Conservation (phyloP, 1,140 invertebrate species). For the Chlorops oryzae region DNA sequence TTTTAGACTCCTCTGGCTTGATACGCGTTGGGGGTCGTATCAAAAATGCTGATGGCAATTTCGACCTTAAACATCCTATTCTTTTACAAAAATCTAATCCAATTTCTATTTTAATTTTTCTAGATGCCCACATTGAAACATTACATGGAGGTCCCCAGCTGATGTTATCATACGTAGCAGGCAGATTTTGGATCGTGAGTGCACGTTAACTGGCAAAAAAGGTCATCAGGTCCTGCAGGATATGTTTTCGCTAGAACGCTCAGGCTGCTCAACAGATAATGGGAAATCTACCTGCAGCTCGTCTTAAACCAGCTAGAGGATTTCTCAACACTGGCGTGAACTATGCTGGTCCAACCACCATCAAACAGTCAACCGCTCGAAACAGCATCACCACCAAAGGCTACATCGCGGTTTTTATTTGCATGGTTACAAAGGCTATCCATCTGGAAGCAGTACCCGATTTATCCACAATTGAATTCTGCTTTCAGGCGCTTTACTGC, state of each 20-base stretch:
- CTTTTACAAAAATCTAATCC: too few relatives aligned
- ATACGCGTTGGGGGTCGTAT: too few relatives aligned
- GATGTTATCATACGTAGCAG: neutral
- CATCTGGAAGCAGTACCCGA: constrained; percentile 33
- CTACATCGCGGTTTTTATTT: constrained; percentile 33
- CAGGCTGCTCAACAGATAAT: constrained; percentile 4
- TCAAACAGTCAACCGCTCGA: constrained; percentile 3
- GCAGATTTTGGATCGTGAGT: neutral
- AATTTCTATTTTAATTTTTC: too few relatives aligned
- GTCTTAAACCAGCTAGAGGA: constrained; percentile 1
- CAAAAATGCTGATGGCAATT: too few relatives aligned
- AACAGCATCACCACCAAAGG: constrained; percentile 18
- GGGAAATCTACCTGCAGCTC: constrained; percentile 7
- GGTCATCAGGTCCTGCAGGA: too few relatives aligned
- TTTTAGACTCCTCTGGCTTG: too few relatives aligned
- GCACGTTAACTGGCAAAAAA: too few relatives aligned
- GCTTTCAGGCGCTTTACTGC: constrained; percentile 36
- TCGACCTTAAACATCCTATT: too few relatives aligned
- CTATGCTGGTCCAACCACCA: constrained; percentile 14
- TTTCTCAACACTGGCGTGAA: constrained; percentile 9
- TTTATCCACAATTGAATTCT: constrained; percentile 29
- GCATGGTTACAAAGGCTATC: constrained; percentile 23
- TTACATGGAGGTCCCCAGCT: too few relatives aligned
- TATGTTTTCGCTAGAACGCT: constrained; percentile 2
- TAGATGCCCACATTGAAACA: too few relatives aligned